Base-by-base conservation (phyloP, 2,888 invertebrate genomes). In the Crepidodera aurea region DNA sequence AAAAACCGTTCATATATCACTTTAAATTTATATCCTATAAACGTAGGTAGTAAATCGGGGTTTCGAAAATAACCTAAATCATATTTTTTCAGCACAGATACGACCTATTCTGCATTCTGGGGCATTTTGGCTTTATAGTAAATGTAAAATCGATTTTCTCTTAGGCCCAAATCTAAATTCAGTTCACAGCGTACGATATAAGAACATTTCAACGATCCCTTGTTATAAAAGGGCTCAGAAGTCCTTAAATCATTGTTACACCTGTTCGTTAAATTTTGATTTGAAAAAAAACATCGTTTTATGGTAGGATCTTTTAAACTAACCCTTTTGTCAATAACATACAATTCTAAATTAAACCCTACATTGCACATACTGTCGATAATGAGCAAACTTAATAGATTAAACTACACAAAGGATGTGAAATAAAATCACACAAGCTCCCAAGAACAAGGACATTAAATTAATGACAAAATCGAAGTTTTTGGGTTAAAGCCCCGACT, bases 131-230 rank as follows among this genome's bases (percentile, higher is more conserved):
- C 39, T 53, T 40, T 25, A 40, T 25, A 25, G 39, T 53, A 39
- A 40, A 53, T 40, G 53, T 39, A 53, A 53, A 53, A 53, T 53
- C 40, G 53, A 53, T 53, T 53, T 53, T 53, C 53, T 53, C 53
- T 53, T 39, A 27, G 34, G 40, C 53, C 39, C n/a, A 53, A 53
- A 53, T 53, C 25, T 40, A 53, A 53, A 32, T 53, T 53, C 53
- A 40, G 53, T 1, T 22, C 34, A 19, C 22, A 53, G 15, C 25
- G 37, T 12, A 40, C 39, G 22, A 51, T 34, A 39, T 48, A 27
- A 5, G 29, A 27, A 34, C 22, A 25, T 53, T 40, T 53, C 27
- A 53, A 25, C 10, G 13, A 3, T 22, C 53, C 27, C 10, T 39
- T 40, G 13, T 53, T 40, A 40, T 25, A 39, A 22, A 46, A 12